phyloP scores from a whole-genome alignment of 2,113 vertebrate species.

The Burhinus oedicnemus region DNA sequence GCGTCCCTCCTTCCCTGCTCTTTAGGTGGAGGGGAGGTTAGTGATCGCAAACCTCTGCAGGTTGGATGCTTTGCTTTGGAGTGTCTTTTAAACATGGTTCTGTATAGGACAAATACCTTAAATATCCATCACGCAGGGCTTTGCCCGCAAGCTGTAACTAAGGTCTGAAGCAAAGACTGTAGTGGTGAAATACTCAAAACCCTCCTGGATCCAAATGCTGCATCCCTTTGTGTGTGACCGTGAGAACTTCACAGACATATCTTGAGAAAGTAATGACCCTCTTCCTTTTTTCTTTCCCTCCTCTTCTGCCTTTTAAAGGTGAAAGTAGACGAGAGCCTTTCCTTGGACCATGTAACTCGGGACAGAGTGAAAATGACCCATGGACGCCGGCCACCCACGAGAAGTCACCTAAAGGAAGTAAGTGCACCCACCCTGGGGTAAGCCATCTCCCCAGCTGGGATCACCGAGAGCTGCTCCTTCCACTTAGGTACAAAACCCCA shows the following conservation, averaged over 20 bases:
- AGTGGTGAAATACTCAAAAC: background rate
- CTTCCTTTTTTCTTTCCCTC: background rate
- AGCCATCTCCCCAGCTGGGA: background rate
- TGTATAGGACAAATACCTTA: background rate
- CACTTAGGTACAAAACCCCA: background rate
- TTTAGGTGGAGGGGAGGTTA: background rate
- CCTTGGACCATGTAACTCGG: slow-evolving; percentile 91
- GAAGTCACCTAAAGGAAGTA: slow-evolving; percentile 94
- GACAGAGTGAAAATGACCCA: slow-evolving; percentile 85
- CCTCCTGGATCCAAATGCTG: background rate
- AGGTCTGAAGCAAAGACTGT: background rate
- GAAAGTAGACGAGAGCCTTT: slow-evolving; percentile 85
- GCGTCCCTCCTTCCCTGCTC: background rate
- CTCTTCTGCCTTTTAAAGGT: slow-evolving; percentile 75
- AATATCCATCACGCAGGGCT: background rate
- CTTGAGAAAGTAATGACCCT: background rate
- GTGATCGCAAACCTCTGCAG: background rate
- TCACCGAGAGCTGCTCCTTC: background rate
- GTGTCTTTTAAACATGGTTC: background rate
- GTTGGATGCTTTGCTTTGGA: background rate
- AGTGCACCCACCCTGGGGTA: background rate
- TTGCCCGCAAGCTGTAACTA: background rate
- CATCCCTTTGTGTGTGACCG: background rate
- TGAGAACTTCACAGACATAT: background rate
- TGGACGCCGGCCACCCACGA: slow-evolving; percentile 88